These are phyloP conservation scores for Zosterops pallidus DNA, from an alignment of 2,113 vertebrate species.

Conservation along the genomic window DNA sequence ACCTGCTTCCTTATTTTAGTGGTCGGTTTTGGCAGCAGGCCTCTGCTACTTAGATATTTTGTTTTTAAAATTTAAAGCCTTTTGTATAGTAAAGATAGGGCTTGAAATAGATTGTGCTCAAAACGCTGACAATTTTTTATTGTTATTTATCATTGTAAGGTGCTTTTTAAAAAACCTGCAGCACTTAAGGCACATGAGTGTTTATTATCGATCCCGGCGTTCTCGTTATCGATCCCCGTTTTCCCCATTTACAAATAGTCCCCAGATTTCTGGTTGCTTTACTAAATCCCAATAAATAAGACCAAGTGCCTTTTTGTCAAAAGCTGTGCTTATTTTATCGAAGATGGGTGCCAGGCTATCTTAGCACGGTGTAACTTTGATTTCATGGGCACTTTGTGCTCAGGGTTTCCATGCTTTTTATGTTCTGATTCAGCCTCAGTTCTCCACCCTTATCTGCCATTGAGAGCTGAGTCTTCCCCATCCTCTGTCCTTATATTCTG, in stretches of 20 bases:
- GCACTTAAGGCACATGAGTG: not conserved
- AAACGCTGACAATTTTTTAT: not conserved
- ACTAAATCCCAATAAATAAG: conserved; percentile 12
- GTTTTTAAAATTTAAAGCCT: not conserved
- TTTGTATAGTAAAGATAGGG: not conserved
- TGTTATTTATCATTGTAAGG: not conserved
- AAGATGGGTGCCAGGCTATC: not conserved
- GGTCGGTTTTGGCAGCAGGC: not conserved
- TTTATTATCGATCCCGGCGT: not conserved
- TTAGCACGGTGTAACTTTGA: not conserved
- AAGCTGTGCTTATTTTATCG: not conserved
- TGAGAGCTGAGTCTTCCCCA: not conserved
- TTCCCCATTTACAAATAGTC: not conserved
- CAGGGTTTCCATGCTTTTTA: not conserved
- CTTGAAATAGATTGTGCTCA: not conserved
- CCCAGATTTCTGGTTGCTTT: not conserved
- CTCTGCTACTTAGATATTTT: not conserved
- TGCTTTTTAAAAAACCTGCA: not conserved
- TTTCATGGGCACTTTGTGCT: not conserved
- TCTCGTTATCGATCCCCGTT: not conserved
- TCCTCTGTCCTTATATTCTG: not conserved
- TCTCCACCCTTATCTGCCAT: not conserved
- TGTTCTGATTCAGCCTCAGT: not conserved
- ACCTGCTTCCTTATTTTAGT: not conserved
- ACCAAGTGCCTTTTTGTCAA: not conserved